phyloP scores from a whole-genome alignment of 1,140 invertebrate species.

The Euwallacea similis region DNA sequence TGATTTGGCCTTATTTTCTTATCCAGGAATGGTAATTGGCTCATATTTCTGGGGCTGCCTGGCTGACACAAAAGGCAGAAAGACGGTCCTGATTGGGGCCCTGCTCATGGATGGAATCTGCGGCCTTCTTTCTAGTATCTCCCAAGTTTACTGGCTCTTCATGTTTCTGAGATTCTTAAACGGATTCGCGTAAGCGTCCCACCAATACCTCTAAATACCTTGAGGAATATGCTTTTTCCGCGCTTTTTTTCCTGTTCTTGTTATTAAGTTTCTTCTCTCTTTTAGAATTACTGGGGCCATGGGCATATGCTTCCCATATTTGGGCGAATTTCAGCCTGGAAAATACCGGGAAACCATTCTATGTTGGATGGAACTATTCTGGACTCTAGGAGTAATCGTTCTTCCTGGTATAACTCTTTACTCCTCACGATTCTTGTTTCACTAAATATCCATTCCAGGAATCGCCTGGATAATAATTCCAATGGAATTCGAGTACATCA shows the following conservation, averaged over 20 bases:
- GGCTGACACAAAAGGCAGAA: constrained; percentile 79
- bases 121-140: constrained; percentile 73
- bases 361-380: constrained; percentile 81
- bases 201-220: constrained; percentile 40
- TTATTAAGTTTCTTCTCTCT: constrained; percentile 5
- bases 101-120: constrained; percentile 76
- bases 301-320: constrained; percentile 75
- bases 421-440: no score
- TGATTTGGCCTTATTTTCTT: background rate
- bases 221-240: background rate
- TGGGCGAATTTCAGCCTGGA: constrained; percentile 75
- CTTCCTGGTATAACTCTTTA: constrained; percentile 59
- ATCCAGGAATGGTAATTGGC: constrained; percentile 80
- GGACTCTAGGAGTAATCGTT: constrained; percentile 72
- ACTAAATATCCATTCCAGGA: constrained; percentile 52
- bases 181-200: constrained; percentile 75
- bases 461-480: constrained; percentile 76
- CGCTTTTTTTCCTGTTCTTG: background rate
- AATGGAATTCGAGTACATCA: constrained; percentile 60
- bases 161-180: constrained; percentile 77
- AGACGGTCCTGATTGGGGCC: constrained; percentile 73
- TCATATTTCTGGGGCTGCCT: constrained; percentile 89
- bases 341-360: constrained; percentile 73
- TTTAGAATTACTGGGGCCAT: constrained; percentile 72
- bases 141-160: constrained; percentile 76